Evolutionary conservation across 1,140 invertebrate genomes (phyloP).

Genomic region (Eupristina koningsbergeri): DNA sequence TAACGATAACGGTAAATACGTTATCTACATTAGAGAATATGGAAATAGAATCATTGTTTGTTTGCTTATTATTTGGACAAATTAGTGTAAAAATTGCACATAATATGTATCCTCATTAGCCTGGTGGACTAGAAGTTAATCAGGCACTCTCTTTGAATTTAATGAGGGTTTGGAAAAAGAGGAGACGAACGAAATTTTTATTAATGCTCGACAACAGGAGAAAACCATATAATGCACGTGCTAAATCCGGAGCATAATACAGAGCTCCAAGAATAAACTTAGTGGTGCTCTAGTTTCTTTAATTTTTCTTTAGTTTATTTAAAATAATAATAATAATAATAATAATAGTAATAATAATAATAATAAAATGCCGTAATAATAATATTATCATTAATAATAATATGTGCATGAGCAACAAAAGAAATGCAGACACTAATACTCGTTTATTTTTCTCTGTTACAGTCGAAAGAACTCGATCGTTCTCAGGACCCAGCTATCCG

Average conservation of each 20-base stretch:
- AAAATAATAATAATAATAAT: neutral
- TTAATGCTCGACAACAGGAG: neutral
- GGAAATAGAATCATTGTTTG: neutral
- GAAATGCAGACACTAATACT: neutral
- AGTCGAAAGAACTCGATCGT: slow-evolving; percentile 98
- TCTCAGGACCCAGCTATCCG: slow-evolving; percentile 94
- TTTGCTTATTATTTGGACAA: neutral
- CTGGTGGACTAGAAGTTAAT: neutral
- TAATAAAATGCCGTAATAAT: neutral
- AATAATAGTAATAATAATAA: neutral
- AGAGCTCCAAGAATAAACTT: neutral
- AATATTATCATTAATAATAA: neutral
- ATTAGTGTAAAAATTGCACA: neutral
- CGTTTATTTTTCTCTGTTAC: slow-evolving; percentile 74
- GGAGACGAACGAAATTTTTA: neutral
- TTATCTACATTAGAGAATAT: neutral
- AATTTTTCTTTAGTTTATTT: neutral
- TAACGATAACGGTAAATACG: neutral
- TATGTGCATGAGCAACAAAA: neutral
- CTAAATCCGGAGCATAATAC: neutral
- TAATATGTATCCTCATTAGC: slow-evolving; percentile 12
- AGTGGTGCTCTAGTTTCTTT: slow-evolving; percentile 26
- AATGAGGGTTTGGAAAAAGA: slow-evolving; percentile 1
- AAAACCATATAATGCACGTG: neutral
- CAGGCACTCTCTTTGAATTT: neutral